phyloP scores from a whole-genome alignment of 35 echinoderm and acorn worm species.

The Anneissia japonica region DNA sequence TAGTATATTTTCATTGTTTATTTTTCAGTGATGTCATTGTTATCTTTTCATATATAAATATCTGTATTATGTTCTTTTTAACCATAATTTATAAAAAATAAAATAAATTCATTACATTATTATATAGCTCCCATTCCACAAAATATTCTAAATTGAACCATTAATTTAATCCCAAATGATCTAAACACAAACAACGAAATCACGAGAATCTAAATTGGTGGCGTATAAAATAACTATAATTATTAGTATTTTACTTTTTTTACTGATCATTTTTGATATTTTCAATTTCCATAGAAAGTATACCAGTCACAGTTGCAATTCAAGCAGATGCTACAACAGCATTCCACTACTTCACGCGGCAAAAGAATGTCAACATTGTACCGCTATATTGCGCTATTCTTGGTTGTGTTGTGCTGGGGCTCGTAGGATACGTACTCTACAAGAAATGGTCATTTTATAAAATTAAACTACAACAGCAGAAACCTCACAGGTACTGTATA shows the following conservation, averaged over 20 bases:
- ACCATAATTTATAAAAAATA: too few species aligned
- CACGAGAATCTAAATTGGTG: too few species aligned
- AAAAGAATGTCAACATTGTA: conserved; percentile 24
- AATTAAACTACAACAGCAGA: conserved; percentile 41
- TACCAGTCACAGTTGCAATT: not conserved
- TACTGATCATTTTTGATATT: not conserved
- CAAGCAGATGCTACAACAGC: not conserved
- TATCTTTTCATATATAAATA: too few species aligned
- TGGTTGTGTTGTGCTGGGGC: conserved; percentile 50
- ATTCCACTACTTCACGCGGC: not conserved
- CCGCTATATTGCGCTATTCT: conserved; percentile 64
- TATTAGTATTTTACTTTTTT: not conserved
- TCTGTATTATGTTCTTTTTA: too few species aligned
- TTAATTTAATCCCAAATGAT: too few species aligned
- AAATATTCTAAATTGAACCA: too few species aligned
- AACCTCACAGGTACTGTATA: not conserved
- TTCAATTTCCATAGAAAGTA: not conserved
- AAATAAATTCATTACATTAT: too few species aligned
- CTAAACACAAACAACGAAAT: too few species aligned
- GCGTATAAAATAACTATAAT: too few species aligned
- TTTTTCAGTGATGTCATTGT: too few species aligned
- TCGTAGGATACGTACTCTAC: conserved; percentile 50
- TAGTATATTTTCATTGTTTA: too few species aligned
- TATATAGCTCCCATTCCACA: too few species aligned
- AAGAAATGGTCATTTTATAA: conserved; percentile 68